A percentile compares a stretch with the other conserved stretches of the same genome.
Evolutionary conservation across 2,797 vertebrate species (phyloP).

Genomic region (Enteromius mattozi): DNA sequence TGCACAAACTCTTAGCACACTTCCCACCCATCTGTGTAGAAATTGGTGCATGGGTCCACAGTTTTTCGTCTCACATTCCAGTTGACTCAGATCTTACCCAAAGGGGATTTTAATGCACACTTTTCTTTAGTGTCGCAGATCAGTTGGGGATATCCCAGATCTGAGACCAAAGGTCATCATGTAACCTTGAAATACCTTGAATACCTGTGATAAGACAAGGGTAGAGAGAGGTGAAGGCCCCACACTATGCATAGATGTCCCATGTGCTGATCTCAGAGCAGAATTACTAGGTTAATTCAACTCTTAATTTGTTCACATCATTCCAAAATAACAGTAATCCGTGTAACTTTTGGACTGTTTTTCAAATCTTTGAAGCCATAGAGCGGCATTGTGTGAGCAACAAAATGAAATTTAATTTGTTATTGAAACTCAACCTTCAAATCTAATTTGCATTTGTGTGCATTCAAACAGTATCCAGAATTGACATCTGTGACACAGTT

Average conservation of each 20-base stretch:
- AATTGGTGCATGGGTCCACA: slow-evolving; percentile 27
- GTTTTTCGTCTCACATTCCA: background rate
- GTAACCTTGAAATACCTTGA: slow-evolving; percentile 1
- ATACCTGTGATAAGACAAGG: slow-evolving; percentile 30
- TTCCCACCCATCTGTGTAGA: slow-evolving; percentile 37
- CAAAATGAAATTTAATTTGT: background rate
- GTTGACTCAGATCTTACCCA: slow-evolving; percentile 28
- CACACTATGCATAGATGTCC: background rate
- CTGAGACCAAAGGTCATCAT: slow-evolving; percentile 30
- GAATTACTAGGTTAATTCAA: background rate
- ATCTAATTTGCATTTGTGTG: slow-evolving; percentile 9
- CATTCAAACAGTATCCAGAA: background rate
- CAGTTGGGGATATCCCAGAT: slow-evolving; percentile 35
- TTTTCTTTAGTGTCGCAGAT: background rate
- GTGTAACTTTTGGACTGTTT: background rate
- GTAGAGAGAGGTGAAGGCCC: slow-evolving; percentile 9
- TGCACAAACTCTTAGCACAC: slow-evolving; percentile 14
- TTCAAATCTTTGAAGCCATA: background rate
- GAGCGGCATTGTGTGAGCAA: background rate
- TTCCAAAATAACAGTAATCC: background rate
- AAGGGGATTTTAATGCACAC: slow-evolving; percentile 35
- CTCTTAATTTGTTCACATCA: background rate
- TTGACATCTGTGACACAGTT: background rate
- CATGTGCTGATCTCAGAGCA: slow-evolving; percentile 8
- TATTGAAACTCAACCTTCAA: background rate